A percentile compares a stretch with the other conserved stretches of the same genome.
Evolutionary conservation across 2,797 vertebrate species (phyloP).

Genomic region (Gymnothorax reevesii): DNA sequence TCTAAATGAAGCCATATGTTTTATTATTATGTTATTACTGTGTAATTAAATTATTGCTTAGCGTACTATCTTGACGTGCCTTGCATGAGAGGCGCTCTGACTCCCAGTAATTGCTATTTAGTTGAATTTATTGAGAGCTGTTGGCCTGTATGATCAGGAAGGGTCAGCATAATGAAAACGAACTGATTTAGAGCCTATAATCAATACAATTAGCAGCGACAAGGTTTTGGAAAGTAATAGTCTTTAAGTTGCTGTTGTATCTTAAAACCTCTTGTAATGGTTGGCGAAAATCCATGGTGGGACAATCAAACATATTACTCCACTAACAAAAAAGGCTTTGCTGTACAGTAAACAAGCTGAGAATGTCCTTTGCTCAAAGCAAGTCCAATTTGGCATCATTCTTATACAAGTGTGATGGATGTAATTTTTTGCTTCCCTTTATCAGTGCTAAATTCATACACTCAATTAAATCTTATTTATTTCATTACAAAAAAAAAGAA

Average conservation of each 20-base stretch:
- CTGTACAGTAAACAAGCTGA: background rate
- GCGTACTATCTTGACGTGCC: slow-evolving; percentile 9
- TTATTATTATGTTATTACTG: background rate
- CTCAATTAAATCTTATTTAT: no score
- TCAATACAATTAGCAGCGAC: slow-evolving; percentile 67
- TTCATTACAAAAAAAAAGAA: no score
- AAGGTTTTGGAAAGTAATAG: slow-evolving; percentile 67
- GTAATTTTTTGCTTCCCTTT: no score
- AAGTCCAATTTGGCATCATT: background rate
- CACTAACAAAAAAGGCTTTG: background rate
- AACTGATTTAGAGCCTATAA: slow-evolving; percentile 67
- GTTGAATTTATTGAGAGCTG: slow-evolving; percentile 56
- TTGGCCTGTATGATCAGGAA: slow-evolving; percentile 59
- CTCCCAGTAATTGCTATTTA: slow-evolving; percentile 65
- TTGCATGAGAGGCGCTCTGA: slow-evolving; percentile 47
- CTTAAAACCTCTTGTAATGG: background rate
- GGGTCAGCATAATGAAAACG: slow-evolving; percentile 66
- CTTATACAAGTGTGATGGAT: background rate
- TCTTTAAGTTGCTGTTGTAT: slow-evolving; percentile 51
- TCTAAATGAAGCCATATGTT: background rate
- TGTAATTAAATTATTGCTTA: background rate
- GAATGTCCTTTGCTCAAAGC: background rate
- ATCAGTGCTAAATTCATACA: no score
- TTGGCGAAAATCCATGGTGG: background rate
- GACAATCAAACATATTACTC: background rate